Base-by-base conservation (phyloP, 2,113 vertebrate species). In the Chlamydotis undulata region DNA sequence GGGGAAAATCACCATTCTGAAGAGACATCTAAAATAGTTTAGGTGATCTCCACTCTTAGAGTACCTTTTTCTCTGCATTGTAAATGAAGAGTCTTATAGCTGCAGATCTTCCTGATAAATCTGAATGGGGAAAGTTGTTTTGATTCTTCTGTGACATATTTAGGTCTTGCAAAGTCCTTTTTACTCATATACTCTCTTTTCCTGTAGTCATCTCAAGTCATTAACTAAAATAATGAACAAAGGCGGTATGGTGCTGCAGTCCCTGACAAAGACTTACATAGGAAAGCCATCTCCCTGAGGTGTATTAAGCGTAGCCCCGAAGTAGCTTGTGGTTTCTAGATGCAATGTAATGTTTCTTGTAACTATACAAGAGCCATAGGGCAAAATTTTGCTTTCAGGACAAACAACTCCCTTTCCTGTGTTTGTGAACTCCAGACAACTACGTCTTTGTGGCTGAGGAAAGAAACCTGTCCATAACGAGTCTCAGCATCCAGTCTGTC, bases 251-350 rank as follows among this genome's bases (percentile, higher is more conserved):
- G 12, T 45, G 24, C 41, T 76, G 45, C 14, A 37, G 17, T 17
- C 5, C 8, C 22, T 67, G 33, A 45, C 17, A 53, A 28, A 82
- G 25, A 33, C 4, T 84, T 9, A 22, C 31, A 43, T 1, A 37
- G 74, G 37, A 79, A 82, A 85, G 1, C 4, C 21, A 35, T n/a
- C 21, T 70, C 28, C 10, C 33, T 63, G 22, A 78, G 21, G 11
- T 1, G 1, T 22, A 12, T 35, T 57, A 19, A 19, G 16, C 1
- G 0, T 5, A 59, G 37, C 6, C 67, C 37, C 81, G 53, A 47
- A 50, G 12, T 4, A 78, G 19, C 23, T 26, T 23, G 5, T 47
- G 28, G 4, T 75, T 6, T 57, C 55, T n/a, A 78, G 39, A 47
- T 50, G 21, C 7, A 59, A 64, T 73, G 6, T 35, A 35, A 35